Evolutionary conservation across 2,797 vertebrate genomes (phyloP).

Genomic region (Netta rufina): DNA sequence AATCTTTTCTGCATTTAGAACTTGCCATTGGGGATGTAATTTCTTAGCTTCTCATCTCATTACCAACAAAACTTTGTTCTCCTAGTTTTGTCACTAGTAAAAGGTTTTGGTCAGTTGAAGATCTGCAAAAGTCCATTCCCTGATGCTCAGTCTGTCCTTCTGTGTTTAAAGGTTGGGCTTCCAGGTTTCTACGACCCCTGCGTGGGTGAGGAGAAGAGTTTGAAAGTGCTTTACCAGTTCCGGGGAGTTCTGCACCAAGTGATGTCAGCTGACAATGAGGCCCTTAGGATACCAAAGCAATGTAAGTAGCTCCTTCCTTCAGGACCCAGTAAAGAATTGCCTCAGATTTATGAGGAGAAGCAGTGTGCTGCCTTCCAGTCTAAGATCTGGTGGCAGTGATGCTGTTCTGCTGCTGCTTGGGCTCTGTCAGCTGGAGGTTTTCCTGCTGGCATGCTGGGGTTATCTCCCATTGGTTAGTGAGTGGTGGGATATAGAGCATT

Average conservation of each 20-base stretch:
- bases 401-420: too few relatives aligned
- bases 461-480: background rate
- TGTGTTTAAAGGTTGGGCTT: conserved; percentile 86
- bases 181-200: conserved; percentile 98
- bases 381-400: background rate
- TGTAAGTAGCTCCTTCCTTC: conserved; percentile 82
- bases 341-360: background rate
- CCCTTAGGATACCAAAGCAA: conserved; percentile 99
- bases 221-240: conserved; percentile 99
- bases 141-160: background rate
- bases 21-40: background rate
- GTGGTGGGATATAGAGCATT: background rate
- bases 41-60: background rate
- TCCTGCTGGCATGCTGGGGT: background rate
- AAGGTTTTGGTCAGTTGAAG: background rate
- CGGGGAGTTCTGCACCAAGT: conserved; percentile 97
- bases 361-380: background rate
- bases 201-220: conserved; percentile 95
- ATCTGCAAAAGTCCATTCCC: background rate
- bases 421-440: background rate
- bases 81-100: background rate
- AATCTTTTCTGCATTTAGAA: background rate
- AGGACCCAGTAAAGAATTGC: background rate
- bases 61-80: background rate
- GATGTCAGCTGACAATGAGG: conserved; percentile 90